These are phyloP conservation scores for Silurus asotus DNA, from an alignment of 2,113 vertebrate species.

Conservation along the genomic window DNA sequence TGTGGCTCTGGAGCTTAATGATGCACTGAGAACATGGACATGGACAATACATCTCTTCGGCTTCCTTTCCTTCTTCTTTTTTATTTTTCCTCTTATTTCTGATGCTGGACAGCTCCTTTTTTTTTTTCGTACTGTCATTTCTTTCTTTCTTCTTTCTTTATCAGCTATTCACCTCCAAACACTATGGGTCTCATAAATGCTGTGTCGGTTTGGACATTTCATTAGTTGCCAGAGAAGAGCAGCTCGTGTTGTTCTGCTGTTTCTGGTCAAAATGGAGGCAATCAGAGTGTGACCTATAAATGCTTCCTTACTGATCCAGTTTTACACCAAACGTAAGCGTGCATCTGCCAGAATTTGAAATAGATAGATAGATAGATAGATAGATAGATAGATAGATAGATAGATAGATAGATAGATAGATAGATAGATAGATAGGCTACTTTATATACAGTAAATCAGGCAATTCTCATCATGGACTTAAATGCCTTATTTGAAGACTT, in stretches of 20 bases:
- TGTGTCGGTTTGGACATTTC: neutral
- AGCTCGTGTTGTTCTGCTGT: neutral
- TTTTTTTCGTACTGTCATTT: neutral
- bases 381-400: neutral
- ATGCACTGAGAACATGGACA: neutral
- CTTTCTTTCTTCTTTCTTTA: too few species aligned
- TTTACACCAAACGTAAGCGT: neutral
- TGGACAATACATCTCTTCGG: neutral
- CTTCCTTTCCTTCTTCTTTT: neutral
- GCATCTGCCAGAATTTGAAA: neutral
- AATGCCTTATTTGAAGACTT: neutral
- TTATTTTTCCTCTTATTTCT: neutral
- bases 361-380: neutral
- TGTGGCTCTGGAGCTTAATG: neutral
- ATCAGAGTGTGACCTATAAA: neutral
- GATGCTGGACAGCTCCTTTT: neutral
- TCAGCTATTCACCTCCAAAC: neutral
- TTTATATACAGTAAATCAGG: neutral
- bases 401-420: neutral
- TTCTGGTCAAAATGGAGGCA: neutral
- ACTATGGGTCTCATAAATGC: neutral
- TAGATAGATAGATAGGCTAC: neutral
- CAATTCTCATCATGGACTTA: neutral
- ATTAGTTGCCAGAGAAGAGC: neutral
- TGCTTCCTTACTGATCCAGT: neutral